Evolutionary conservation across 2,113 vertebrate species (phyloP), one percentile per base, ranked within the genome.

Genomic region (Talpa occidentalis): DNA sequence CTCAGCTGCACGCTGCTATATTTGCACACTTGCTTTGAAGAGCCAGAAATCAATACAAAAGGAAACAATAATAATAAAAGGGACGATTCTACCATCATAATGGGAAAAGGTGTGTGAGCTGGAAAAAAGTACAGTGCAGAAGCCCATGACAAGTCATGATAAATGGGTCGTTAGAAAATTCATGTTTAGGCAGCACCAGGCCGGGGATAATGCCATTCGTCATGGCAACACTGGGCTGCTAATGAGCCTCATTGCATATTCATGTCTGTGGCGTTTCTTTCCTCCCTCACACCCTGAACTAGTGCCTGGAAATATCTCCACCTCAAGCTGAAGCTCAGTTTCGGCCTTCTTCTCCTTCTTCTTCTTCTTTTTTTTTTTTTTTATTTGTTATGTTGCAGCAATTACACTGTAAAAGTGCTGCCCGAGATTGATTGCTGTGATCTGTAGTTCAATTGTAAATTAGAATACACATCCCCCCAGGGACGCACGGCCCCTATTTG

Each of bases 391-490:
- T 98, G 99, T 99, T 98, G 98, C 98, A 98, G 99, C 99, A 99
- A 99, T 99, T 99, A 99, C 98, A 99, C 98, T 98, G 98, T 98
- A 98, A 98, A 99, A 99, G 98, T 99, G 98, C 98, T 99, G 98
- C 98, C 98, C 98, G 98, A 99, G 99, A 99, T 99, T 99, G 99
- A 99, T 99, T 99, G 99, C 99, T 99, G 99, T 99, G 99, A 99
- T 99, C 99, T 99, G 98, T 98, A 99, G 99, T 99, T 99, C 99
- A 99, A 99, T 99, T 99, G 99, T 99, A 99, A 99, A 99, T 99
- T 99, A 99, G 99, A 99, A 99, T 99, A 98, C 99, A 98, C 98
- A 98, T 99, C 99, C 99, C 99, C 98, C 98, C 90, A 98, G 99
- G 99, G 99, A 99, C 98, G 98, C 98, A 98, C 98, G 98, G 98